Evolutionary conservation across 2,113 vertebrate species (phyloP).

Genomic region (Bothrops jararaca): DNA sequence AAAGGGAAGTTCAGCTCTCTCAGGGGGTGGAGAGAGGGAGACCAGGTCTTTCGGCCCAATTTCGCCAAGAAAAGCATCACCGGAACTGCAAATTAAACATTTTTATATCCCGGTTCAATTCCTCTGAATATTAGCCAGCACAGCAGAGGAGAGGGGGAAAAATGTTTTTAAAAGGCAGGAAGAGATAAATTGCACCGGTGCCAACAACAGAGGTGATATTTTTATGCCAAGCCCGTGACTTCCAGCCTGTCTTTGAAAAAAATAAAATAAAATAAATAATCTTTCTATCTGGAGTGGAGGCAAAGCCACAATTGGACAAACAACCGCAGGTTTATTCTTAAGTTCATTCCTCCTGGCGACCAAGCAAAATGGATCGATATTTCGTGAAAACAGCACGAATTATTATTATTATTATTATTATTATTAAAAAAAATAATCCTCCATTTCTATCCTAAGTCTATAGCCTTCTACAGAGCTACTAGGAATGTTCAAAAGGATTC

Average conservation of each 20-base stretch:
- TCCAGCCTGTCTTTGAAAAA: not conserved
- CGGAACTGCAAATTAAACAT: conserved; percentile 63
- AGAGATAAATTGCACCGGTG: not conserved
- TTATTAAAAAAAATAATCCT: not conserved
- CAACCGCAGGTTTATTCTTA: not conserved
- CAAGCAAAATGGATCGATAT: not conserved
- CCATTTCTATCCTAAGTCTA: not conserved
- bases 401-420: too few relatives aligned
- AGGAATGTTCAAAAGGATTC: not conserved
- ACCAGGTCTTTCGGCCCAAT: conserved; percentile 14
- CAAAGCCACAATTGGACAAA: not conserved
- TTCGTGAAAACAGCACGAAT: not conserved
- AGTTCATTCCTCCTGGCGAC: not conserved
- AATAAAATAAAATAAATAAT: not conserved
- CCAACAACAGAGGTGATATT: conserved; percentile 32
- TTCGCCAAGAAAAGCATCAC: conserved; percentile 51
- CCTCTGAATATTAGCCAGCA: conserved; percentile 46
- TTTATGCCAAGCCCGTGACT: not conserved
- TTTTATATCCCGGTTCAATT: conserved; percentile 1
- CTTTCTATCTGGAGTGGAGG: not conserved
- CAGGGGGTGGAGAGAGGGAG: not conserved
- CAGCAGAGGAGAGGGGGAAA: conserved; percentile 43
- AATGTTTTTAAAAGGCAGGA: conserved; percentile 55
- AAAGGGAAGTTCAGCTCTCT: not conserved
- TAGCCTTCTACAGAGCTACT: not conserved